Conservation (phyloP, 2,888 invertebrate genomes). For the Drosophila meridionalis region DNA sequence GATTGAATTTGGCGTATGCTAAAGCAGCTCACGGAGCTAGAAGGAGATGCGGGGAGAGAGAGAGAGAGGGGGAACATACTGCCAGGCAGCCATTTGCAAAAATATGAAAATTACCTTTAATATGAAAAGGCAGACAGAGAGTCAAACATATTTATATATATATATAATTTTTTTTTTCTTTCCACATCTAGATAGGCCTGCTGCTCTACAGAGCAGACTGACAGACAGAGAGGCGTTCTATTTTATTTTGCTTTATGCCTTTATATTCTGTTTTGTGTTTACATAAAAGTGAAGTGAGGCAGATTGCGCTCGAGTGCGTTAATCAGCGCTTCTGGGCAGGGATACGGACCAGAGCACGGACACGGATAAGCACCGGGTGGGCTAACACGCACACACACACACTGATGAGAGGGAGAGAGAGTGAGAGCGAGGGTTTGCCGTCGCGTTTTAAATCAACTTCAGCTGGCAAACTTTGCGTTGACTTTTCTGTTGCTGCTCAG, state of each 20-base stretch:
- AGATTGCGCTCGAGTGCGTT: conserved; percentile 82
- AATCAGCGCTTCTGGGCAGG: conserved; percentile 77
- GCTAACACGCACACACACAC: conserved; percentile 1
- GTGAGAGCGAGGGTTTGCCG: neutral
- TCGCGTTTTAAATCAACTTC: conserved; percentile 65
- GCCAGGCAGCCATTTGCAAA: conserved; percentile 67
- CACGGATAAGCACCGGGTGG: conserved; percentile 24
- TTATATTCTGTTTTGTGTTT: conserved; percentile 81
- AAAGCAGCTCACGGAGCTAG: neutral
- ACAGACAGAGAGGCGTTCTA: conserved; percentile 53
- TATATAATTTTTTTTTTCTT: conserved; percentile 25
- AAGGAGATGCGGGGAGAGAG: conserved; percentile 5
- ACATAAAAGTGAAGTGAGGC: conserved; percentile 81
- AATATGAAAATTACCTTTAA: conserved; percentile 82
- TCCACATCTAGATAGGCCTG: conserved; percentile 71
- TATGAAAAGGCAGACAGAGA: conserved; percentile 67
- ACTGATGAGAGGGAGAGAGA: neutral
- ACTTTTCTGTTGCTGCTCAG: conserved; percentile 52
- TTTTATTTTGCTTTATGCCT: conserved; percentile 78
- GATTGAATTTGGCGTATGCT: conserved; percentile 73
- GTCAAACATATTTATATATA: conserved; percentile 54
- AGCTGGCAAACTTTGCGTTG: conserved; percentile 61
- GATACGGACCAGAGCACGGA: conserved; percentile 38
- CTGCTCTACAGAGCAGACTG: conserved; percentile 23
- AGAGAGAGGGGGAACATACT: conserved; percentile 5